Percentiles rank a stretch among this genome's conserved stretches.
These are phyloP conservation scores for Odontocolon sp. DNA, from an alignment of 2,888 invertebrate species.

Conservation along the genomic window DNA sequence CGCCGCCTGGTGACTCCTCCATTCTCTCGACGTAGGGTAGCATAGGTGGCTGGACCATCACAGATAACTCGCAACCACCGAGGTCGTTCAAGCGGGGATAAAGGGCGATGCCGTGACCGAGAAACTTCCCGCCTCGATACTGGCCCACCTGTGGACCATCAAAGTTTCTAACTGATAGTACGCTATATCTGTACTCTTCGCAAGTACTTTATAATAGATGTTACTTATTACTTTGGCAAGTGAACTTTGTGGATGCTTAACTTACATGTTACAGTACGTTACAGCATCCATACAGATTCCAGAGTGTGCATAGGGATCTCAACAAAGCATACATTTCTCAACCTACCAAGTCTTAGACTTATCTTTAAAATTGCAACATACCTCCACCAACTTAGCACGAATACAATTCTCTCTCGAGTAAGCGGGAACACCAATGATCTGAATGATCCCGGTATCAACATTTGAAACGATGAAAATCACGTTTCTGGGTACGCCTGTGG, in stretches of 20 bases:
- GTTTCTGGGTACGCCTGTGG: constrained; percentile 40
- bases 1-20: constrained; percentile 55
- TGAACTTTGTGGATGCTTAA: constrained; percentile 23
- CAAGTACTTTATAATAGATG: constrained; percentile 40
- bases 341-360: not conserved
- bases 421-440: constrained; percentile 15
- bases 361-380: not conserved
- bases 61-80: constrained; percentile 61
- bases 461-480: constrained; percentile 30
- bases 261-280: not conserved
- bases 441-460: not conserved
- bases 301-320: not conserved
- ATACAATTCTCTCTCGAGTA: constrained; percentile 22
- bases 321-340: not conserved
- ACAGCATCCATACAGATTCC: not conserved
- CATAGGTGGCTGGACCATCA: constrained; percentile 62
- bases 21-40: constrained; percentile 56
- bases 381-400: constrained; percentile 1
- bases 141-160: constrained; percentile 53
- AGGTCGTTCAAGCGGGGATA: constrained; percentile 56
- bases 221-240: constrained; percentile 49
- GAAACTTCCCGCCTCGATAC: constrained; percentile 44
- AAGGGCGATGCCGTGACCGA: constrained; percentile 33
- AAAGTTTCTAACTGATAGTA: constrained; percentile 33
- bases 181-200: constrained; percentile 11